Base-by-base conservation (phyloP, 2,888 invertebrate genomes). In the Pristionchus entomophagus region DNA sequence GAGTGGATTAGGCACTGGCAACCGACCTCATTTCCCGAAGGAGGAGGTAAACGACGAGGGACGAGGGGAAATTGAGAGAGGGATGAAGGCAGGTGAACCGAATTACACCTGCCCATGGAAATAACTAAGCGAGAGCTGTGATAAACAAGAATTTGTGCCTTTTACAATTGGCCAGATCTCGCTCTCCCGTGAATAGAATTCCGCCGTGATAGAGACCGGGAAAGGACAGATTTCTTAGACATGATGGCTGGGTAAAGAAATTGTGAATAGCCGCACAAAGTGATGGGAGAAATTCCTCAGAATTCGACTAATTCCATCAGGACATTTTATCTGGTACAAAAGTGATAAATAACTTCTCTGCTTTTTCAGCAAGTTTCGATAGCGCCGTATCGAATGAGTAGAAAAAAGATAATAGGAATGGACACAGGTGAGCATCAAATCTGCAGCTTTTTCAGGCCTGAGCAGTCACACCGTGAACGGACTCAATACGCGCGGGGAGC, bases 381-480 rank as follows among this genome's bases (percentile, higher is more conserved):
- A n/a, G n/a, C n/a, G n/a, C n/a, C n/a, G n/a, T n/a, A n/a, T n/a
- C n/a, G n/a, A n/a, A n/a, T n/a, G n/a, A n/a, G n/a, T n/a, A n/a
- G n/a, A n/a, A n/a, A n/a, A n/a, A n/a, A n/a, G n/a, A n/a, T n/a
- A n/a, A n/a, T n/a, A n/a, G n/a, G n/a, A n/a, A n/a, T n/a, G n/a
- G n/a, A n/a, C n/a, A n/a, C n/a, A n/a, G n/a, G n/a, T n/a, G n/a
- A n/a, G n/a, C n/a, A n/a, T n/a, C n/a, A n/a, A n/a, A n/a, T n/a
- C n/a, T n/a, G n/a, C n/a, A n/a, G n/a, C n/a, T n/a, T n/a, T 5
- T 51, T 2, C 45, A 84, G 83, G 83, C 38, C 65, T 84, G 65
- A 65, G 45, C 65, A 65, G 65, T 17, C 83, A 84, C 49, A 29
- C 45, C 19, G 83, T 84, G 38, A 84, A 65, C 26, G 83, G 83